Evolutionary conservation across 2,113 vertebrate species (phyloP), one percentile per base, ranked within the genome.

Genomic region (Eublepharis macularius): DNA sequence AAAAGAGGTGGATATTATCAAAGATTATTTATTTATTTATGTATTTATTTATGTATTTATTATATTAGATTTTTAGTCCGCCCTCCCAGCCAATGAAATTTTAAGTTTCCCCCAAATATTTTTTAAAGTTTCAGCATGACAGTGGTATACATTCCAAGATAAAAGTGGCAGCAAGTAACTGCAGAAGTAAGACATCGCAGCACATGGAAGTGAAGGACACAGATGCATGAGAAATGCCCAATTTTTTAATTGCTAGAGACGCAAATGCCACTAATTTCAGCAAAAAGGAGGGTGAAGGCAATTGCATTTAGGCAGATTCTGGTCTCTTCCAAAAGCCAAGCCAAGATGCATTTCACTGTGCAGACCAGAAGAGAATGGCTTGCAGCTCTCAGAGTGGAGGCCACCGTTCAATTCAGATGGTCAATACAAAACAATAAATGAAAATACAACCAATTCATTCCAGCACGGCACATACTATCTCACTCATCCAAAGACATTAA

Each of bases 281-380:
- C 41, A 13, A 32, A 10, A 65, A 32, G 1, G 12, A 5, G 8
- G 13, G 49, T 39, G 83, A 11, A 11, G 39, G 4, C 14, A 6
- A 49, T 26, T 36, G 57, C 10, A 49, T 36, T 63, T 19, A 11
- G 4, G 82, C 76, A 69, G 3, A 13, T 32, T 75, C 9, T 34
- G 47, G 24, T 26, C 2, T 4, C 11, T 41, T 4, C 2, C 8
- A 6, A 9, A 13, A 2, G 0, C 24, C 26, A 34, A n/a, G 6
- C 26, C 45, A 19, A 13, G 32, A 26, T 5, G 45, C 45, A n/a
- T 47, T 47, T 47, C 45, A 47, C 45, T 47, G 45, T 10, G 45
- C 45, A 49, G 32, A 47, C 45, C 34, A 21, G 24, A 19, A 66
- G 26, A 39, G 60, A 39, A 4, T 10, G 43, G 12, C 57, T 63